Percentiles rank a stretch among this genome's conserved stretches.
These are phyloP conservation scores for Martes martes DNA, from an alignment of 2,113 vertebrate species.

Conservation along the genomic window DNA sequence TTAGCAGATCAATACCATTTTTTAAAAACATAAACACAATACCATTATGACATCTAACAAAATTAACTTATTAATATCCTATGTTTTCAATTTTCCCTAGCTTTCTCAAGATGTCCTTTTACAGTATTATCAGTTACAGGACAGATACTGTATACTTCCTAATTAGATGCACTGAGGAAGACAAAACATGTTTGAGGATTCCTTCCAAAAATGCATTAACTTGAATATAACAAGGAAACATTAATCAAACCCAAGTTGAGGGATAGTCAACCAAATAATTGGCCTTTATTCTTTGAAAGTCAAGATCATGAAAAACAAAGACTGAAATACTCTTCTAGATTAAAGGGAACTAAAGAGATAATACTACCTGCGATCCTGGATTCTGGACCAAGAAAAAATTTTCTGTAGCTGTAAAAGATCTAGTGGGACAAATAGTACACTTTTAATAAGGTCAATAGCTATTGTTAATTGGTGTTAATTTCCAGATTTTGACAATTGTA, in stretches of 20 bases:
- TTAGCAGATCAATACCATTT: background rate
- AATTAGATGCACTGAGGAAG: background rate
- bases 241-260: background rate
- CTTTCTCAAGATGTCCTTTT: background rate
- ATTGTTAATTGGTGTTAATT: background rate
- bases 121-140: background rate
- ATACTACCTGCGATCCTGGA: background rate
- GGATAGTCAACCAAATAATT: background rate
- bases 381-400: background rate
- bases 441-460: background rate
- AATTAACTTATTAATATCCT: slow-evolving; percentile 1
- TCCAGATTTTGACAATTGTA: background rate
- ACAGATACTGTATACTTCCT: background rate
- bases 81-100: background rate
- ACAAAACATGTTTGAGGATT: background rate
- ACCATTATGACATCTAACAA: background rate
- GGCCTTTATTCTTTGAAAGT: background rate
- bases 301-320: background rate
- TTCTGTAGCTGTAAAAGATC: background rate
- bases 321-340: background rate
- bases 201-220: background rate
- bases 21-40: background rate
- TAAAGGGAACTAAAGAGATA: background rate
- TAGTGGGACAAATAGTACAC: background rate
- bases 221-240: background rate